Base-by-base conservation (phyloP, 2,113 vertebrate genomes). In the Prolemur simus region DNA sequence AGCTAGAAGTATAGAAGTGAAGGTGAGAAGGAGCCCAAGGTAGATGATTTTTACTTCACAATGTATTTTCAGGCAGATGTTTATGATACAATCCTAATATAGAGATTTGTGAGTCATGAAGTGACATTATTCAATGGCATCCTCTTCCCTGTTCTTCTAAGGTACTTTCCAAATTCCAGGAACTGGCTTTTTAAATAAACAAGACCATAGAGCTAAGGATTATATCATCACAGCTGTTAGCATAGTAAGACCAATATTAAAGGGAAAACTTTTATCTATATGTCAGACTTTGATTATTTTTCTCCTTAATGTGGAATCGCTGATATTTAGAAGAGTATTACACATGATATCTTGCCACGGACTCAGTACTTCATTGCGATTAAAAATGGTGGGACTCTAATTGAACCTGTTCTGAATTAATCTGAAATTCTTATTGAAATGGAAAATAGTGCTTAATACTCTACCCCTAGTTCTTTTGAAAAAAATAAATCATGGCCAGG, bases 381-480 rank as follows among this genome's bases (percentile, higher is more conserved):
- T 92, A 81, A 87, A 85, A 81, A 76, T 29, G 18, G 27, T 63
- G 7, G 29, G 6, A 68, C 18, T 90, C 23, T 45, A 82, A 1
- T 4, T 71, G 60, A 92, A 42, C 2, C 0, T 1, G 3, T 60
- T 76, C 56, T 90, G 58, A 68, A 64, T 90, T 91, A 56, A 42
- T 81, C 58, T 77, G 49, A 91, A 83, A 37, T 64, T 90, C 82
- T 80, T 92, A 39, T 8, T 87, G 56, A 95, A 94, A 54, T 73
- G 39, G 18, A 76, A 92, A 66, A 73, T 12, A 83, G 18, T 21
- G 14, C 14, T 68, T 69, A 87, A 42, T 25, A 60, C 23, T 89
- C 39, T 68, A 37, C 34, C 37, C 32, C 34, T 81, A 4, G 25
- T 15, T 82, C 25, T 92, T 10, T 49, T 93, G 10, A 23, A 71